Evolutionary conservation across 2,797 vertebrate species (phyloP).

Genomic region (Dermochelys coriacea): DNA sequence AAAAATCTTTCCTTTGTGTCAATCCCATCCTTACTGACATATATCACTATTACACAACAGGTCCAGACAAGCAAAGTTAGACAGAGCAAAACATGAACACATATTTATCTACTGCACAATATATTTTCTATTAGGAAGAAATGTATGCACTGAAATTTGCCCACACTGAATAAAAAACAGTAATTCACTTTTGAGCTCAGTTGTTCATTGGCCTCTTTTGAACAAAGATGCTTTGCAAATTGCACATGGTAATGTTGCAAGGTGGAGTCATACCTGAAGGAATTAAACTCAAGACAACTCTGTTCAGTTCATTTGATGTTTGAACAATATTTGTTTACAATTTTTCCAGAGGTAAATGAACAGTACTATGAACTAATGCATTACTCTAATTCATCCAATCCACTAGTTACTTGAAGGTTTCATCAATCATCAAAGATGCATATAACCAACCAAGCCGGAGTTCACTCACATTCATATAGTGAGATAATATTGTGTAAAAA

Average conservation of each 20-base stretch:
- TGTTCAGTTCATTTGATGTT: neutral
- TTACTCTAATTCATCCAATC: neutral
- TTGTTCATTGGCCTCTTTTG: neutral
- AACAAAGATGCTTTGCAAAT: neutral
- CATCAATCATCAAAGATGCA: slow-evolving; percentile 14
- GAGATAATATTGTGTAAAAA: slow-evolving; percentile 16
- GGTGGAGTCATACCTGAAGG: neutral
- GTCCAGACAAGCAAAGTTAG: neutral
- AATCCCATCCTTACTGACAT: neutral
- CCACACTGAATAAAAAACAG: neutral
- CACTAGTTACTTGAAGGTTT: neutral
- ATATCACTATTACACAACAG: neutral
- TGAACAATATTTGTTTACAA: neutral
- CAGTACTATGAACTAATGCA: neutral
- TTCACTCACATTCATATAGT: slow-evolving; percentile 17
- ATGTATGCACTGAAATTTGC: neutral
- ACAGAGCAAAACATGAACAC: neutral
- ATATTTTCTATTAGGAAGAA: slow-evolving; percentile 2
- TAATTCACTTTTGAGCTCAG: neutral
- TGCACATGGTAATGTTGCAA: neutral
- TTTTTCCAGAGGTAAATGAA: slow-evolving; percentile 22
- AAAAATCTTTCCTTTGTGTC: neutral
- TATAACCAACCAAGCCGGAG: neutral
- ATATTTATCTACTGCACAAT: neutral
- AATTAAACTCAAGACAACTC: slow-evolving; percentile 1